A percentile compares a stretch with the other conserved stretches of the same genome.
Evolutionary conservation across 2,888 invertebrate genomes (phyloP).

Genomic region (Oscheius sp.): DNA sequence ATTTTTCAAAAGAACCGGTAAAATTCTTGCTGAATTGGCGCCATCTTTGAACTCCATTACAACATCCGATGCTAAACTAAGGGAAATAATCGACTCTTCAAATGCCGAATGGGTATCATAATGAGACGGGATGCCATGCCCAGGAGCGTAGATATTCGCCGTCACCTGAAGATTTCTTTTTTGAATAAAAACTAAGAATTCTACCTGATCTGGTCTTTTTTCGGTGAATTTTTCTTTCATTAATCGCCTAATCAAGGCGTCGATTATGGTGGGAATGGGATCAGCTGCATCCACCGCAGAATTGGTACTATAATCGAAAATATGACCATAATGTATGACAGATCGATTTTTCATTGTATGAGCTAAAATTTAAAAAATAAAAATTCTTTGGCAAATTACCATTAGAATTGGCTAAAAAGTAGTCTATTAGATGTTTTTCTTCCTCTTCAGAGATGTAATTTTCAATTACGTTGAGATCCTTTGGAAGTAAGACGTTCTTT

Average conservation of each 20-base stretch:
- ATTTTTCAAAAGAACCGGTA: conserved; percentile 83
- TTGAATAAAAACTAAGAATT: background rate
- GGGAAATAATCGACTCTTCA: conserved; percentile 84
- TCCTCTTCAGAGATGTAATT: conserved; percentile 49
- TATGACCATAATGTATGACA: conserved; percentile 66
- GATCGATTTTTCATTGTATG: conserved; percentile 60
- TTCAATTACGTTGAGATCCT: conserved; percentile 50
- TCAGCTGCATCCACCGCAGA: conserved; percentile 41
- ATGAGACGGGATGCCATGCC: conserved; percentile 86
- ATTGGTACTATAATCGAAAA: conserved; percentile 64
- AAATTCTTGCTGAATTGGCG: conserved; percentile 58
- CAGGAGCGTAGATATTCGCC: conserved; percentile 73
- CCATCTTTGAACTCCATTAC: conserved; percentile 67
- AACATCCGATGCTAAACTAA: conserved; percentile 76
- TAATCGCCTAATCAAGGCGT: conserved; percentile 46
- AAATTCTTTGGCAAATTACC: conserved; percentile 10
- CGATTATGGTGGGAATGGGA: conserved; percentile 49
- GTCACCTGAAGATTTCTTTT: conserved; percentile 65
- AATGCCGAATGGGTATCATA: conserved; percentile 95
- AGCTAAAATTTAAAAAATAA: conserved; percentile 25
- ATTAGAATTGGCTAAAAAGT: conserved; percentile 36
- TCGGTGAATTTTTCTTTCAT: conserved; percentile 31
- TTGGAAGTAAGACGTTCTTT: conserved; percentile 41
- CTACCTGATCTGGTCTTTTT: conserved; percentile 57
- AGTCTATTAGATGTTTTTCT: conserved; percentile 38